A percentile compares a stretch with the other conserved stretches of the same genome.
Evolutionary conservation across 2,888 invertebrate species (phyloP).

Genomic region (Monopis laevigella): DNA sequence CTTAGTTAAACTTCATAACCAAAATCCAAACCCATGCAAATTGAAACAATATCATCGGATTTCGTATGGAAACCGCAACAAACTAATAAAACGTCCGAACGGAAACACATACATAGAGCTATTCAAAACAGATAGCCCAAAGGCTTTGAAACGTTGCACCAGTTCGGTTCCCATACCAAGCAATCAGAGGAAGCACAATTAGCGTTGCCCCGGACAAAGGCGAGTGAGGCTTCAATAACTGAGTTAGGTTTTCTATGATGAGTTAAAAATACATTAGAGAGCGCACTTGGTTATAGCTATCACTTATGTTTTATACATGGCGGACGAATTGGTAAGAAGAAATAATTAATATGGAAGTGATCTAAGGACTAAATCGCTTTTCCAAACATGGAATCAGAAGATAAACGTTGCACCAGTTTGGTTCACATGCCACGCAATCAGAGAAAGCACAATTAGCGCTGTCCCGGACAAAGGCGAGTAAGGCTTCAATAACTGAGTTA

Average conservation of each 20-base stretch:
- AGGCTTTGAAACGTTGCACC: slow-evolving; percentile 4
- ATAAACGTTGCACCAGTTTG: slow-evolving; percentile 1
- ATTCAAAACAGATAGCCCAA: slow-evolving; percentile 1
- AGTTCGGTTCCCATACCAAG: slow-evolving; percentile 2
- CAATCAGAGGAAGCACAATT: slow-evolving; percentile 5
- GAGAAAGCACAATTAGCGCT: slow-evolving; percentile 3
- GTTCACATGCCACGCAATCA: slow-evolving; percentile 3
- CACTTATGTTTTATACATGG: too few species aligned
- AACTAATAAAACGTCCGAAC: slow-evolving; percentile 1
- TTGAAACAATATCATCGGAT: too few species aligned
- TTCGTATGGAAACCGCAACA: too few species aligned
- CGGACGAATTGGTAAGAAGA: too few species aligned
- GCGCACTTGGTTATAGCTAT: too few species aligned
- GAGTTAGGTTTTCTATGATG: slow-evolving; percentile 1
- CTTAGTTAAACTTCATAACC: too few species aligned
- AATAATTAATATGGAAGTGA: too few species aligned
- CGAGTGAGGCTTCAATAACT: slow-evolving; percentile 4
- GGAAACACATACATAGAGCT: background rate
- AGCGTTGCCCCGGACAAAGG: slow-evolving; percentile 9
- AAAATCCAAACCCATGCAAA: too few species aligned
- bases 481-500: slow-evolving; percentile 5
- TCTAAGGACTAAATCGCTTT: too few species aligned
- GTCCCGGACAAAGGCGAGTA: slow-evolving; percentile 5
- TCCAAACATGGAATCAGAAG: background rate
- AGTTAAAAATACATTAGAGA: too few species aligned